A percentile compares a stretch with the other conserved stretches of the same genome.
Evolutionary conservation across 2,888 invertebrate species (phyloP).

Genomic region (Melolontha melolontha): DNA sequence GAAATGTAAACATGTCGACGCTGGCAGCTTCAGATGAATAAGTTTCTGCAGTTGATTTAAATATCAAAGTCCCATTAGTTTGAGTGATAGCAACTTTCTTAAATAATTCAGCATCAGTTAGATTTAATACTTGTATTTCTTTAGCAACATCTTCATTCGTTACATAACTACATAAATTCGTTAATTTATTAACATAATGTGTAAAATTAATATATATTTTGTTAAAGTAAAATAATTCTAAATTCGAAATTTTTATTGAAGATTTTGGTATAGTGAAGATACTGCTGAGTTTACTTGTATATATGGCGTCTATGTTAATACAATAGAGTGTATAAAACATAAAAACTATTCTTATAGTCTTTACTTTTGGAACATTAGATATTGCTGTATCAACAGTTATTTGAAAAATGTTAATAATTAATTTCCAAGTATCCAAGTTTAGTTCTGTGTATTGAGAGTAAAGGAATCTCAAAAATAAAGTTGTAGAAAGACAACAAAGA

Average conservation of each 20-base stretch:
- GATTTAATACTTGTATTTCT: constrained; percentile 35
- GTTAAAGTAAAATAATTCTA: constrained; percentile 40
- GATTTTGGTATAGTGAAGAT: constrained; percentile 45
- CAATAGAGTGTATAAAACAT: constrained; percentile 46
- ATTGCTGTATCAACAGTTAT: constrained; percentile 40
- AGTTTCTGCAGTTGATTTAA: constrained; percentile 42
- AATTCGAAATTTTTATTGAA: constrained; percentile 26
- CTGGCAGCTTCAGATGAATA: constrained; percentile 41
- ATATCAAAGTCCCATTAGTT: constrained; percentile 38
- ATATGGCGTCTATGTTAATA: constrained; percentile 48
- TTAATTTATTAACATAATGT: constrained; percentile 33
- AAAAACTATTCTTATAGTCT: constrained; percentile 43
- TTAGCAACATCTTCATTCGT: constrained; percentile 33
- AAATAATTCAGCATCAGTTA: constrained; percentile 40
- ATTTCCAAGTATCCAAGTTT: constrained; percentile 17
- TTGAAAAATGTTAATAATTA: constrained; percentile 41
- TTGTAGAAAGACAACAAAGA: constrained; percentile 5
- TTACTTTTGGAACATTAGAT: constrained; percentile 22
- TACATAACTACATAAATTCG: constrained; percentile 22
- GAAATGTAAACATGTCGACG: constrained; percentile 32
- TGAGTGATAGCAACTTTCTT: constrained; percentile 38
- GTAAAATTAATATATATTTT: constrained; percentile 36
- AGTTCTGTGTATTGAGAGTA: constrained; percentile 6
- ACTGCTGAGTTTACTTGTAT: constrained; percentile 51
- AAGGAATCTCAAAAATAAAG: constrained; percentile 24